These are phyloP conservation scores for Spheniscus humboldti DNA, from an alignment of 2,797 vertebrate species.

Conservation along the genomic window DNA sequence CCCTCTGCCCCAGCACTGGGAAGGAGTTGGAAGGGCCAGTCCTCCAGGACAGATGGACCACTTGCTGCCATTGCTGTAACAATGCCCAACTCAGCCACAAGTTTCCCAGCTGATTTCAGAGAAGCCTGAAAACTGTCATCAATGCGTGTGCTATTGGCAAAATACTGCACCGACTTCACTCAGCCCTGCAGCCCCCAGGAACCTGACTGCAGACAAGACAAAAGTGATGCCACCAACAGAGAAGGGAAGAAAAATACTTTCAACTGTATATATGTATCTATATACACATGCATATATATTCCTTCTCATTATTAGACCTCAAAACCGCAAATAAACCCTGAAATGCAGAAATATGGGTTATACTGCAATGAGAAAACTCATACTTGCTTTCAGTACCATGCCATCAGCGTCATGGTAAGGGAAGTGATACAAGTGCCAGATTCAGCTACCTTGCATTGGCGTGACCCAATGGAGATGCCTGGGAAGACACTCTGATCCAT, in stretches of 20 bases:
- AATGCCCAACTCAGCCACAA: not conserved
- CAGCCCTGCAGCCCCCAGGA: not conserved
- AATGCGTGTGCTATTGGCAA: not conserved
- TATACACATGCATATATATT: rapidly evolving
- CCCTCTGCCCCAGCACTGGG: not conserved
- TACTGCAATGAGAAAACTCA: not conserved
- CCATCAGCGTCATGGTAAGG: not conserved
- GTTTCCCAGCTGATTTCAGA: not conserved
- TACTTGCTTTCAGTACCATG: not conserved
- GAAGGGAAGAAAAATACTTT: not conserved
- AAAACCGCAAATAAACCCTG: not conserved
- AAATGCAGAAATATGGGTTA: not conserved
- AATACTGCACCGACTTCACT: not conserved
- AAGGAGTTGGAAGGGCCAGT: not conserved
- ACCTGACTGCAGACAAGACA: not conserved
- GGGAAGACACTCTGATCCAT: not conserved
- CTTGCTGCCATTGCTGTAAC: not conserved
- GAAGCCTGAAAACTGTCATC: not conserved
- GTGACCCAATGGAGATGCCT: not conserved
- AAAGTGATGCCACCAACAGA: not conserved
- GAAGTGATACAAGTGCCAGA: not conserved
- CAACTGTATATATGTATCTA: not conserved
- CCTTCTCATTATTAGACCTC: not conserved
- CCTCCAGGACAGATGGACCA: not conserved
- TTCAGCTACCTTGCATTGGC: not conserved